Evolutionary conservation across 2,797 vertebrate species (phyloP).

Genomic region (Phataginus tricuspis): DNA sequence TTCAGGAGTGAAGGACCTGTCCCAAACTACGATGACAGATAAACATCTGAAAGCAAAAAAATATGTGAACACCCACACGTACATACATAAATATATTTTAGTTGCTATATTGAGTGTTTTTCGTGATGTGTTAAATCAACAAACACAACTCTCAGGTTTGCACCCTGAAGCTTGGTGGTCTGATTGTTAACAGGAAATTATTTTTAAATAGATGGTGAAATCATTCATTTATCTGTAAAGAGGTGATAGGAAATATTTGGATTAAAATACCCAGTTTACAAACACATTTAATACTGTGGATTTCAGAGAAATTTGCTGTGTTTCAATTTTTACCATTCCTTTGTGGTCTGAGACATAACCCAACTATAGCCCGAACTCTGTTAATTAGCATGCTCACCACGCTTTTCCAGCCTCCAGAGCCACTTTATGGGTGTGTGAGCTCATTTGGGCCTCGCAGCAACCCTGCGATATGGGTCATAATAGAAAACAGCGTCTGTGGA

Average conservation of each 20-base stretch:
- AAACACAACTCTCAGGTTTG: not conserved
- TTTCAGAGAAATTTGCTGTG: not conserved
- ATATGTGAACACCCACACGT: not conserved
- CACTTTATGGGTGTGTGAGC: not conserved
- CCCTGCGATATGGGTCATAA: not conserved
- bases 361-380: not conserved
- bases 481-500: not conserved
- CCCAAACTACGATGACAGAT: not conserved
- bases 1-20: not conserved
- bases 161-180: slow-evolving; percentile 8
- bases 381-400: not conserved
- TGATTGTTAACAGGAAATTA: slow-evolving; percentile 30
- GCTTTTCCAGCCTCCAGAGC: not conserved
- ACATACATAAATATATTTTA: not conserved
- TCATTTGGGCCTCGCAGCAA: not conserved
- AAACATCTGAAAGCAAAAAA: not conserved
- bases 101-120: not conserved
- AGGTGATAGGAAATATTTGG: slow-evolving; percentile 41
- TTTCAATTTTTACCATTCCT: slow-evolving; percentile 29
- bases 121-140: not conserved
- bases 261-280: not conserved
- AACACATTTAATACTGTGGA: slow-evolving; percentile 28
- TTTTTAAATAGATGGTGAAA: slow-evolving; percentile 60
- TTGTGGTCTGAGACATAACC: not conserved
- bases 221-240: slow-evolving; percentile 47